A percentile compares a stretch with the other conserved stretches of the same genome.
Conservation (phyloP, 2,113 vertebrate species). For the Pionites leucogaster region DNA sequence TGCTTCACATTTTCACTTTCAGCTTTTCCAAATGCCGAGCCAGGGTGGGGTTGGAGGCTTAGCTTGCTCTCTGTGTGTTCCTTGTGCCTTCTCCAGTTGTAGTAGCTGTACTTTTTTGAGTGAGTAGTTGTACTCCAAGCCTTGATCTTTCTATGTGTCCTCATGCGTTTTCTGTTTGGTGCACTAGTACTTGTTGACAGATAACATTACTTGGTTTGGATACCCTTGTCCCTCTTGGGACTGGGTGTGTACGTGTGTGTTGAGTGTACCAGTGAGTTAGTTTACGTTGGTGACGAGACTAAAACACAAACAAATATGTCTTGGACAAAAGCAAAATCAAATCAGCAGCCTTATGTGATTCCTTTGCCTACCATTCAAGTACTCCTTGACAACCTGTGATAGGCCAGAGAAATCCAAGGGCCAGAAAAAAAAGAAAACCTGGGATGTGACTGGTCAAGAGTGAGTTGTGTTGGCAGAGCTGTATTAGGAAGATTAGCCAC, state of each 20-base stretch:
- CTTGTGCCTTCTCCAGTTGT: fast-evolving
- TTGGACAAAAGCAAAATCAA: conserved; percentile 5
- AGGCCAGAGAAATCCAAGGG: neutral
- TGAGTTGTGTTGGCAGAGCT: conserved; percentile 36
- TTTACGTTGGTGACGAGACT: neutral
- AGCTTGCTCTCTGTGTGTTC: neutral
- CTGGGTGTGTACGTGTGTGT: neutral
- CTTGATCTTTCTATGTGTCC: neutral
- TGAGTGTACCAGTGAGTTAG: neutral
- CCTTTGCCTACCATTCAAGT: neutral
- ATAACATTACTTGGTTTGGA: neutral
- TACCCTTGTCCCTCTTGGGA: neutral
- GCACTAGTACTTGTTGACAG: neutral
- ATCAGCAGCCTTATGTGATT: conserved; percentile 24
- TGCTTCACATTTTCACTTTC: neutral
- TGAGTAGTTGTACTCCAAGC: neutral
- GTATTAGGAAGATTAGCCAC: conserved; percentile 40
- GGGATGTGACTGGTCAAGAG: conserved; percentile 16
- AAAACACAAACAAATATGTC: neutral
- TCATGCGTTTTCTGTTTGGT: neutral
- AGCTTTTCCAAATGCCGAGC: neutral
- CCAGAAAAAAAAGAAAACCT: neutral
- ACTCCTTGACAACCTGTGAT: neutral
- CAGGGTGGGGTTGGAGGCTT: neutral
- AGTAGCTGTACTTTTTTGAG: neutral